Base-by-base conservation (phyloP, 2,797 vertebrate genomes). In the Galago senegalensis region DNA sequence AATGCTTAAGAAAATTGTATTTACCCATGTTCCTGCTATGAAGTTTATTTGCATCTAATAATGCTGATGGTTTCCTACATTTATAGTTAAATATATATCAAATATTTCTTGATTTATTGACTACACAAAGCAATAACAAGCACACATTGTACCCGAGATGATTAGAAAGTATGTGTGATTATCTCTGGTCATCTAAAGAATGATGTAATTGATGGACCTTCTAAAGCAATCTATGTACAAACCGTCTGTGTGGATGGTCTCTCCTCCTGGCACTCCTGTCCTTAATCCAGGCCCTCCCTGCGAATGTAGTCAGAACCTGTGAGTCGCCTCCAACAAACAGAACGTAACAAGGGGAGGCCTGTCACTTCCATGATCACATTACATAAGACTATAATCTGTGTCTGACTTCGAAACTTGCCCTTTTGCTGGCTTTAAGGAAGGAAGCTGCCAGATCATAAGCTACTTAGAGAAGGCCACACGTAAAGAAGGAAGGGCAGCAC, bases 51-150 rank as follows among this genome's bases (percentile, higher is more conserved):
- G 25, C 21, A 94, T 31, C 87, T 88, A 65, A 94, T 76, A 75
- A 92, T 27, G 17, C 31, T 69, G 31, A 69, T 69, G 65, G 31
- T 69, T 27, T 73, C 69, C 60, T 61, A 79, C 2, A 65, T 25
- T 65, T 43, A 25, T 9, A 76, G 20, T 73, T 69, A 92, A 72
- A 49, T 76, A 72, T 80, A 56, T 69, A 93, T 60, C 65, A 86
- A 84, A 73, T 67, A 80, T 61, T 69, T 73, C 11, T 93, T 58
- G 25, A 65, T 61, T 46, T 60, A 37, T 65, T 75, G 60, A 90
- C 31, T 94, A 81, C 60, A 92, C 46, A 56, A 70, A 93, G 67
- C 43, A 87, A 94, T 90, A 94, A 67, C 46, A 93, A 70, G 43
- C 53, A 83, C 20, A 5, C 14, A 18, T 76, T 37, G 77, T 84